Base-by-base conservation (phyloP, 2,888 invertebrate species). In the Syritta pipiens region DNA sequence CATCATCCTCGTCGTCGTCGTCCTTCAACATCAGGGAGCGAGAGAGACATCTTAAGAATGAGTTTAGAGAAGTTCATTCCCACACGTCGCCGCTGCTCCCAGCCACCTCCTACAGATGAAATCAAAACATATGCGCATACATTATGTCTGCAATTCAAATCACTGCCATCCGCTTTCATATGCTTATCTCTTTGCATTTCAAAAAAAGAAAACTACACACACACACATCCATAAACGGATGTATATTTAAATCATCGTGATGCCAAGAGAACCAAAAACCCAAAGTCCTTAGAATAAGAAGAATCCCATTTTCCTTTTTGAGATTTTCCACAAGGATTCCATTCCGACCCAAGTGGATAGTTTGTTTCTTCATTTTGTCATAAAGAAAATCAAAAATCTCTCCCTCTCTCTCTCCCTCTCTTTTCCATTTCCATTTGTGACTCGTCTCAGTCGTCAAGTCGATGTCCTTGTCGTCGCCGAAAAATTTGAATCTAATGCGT, bases 51-150 rank as follows among this genome's bases (percentile, higher is more conserved):
- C 46, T 65, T 28, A 60, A 71, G 59, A 71, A 71, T 44, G 28
- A 57, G 40, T 46, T 69, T 46, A 60, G 71, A n/a, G n/a, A n/a
- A n/a, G 46, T 65, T 77, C 63, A 51, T 53, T 65, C 71, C 28
- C 40, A 60, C 28, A 28, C 17, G 44, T 30, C 40, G 22, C 35
- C 7, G n/a, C n/a, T n/a, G n/a, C 5, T 26, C 17, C 22, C 20
- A 7, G 12, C n/a, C 24, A 19, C n/a, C 2, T 22, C 26, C n/a
- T 20, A 71, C 55, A 60, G 57, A 62, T 77, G 71, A 30, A 79
- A 68, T 79, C 79, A 79, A 79, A 79, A 72, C 79, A 74, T 67
- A 79, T 79, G 79, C 79, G 79, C 79, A 79, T 79, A 79, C 57
- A 74, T 79, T 79, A 62, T 62, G 79, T 79, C 79, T 79, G 79